Conservation (phyloP, 64 coral and sea anemone genomes). For the Acropora yongei region DNA sequence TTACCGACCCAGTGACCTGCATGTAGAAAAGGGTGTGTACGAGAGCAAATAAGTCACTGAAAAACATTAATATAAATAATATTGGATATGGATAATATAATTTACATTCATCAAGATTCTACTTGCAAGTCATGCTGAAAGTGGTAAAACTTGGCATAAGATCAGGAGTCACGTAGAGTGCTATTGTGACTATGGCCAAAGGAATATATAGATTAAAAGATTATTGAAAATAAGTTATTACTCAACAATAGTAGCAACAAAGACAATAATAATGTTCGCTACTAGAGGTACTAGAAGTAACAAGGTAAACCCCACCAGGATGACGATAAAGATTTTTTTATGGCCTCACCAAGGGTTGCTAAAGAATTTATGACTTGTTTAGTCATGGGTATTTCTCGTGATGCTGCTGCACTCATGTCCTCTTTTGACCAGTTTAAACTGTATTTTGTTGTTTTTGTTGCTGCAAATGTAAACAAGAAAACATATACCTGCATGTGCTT, state of each 20-base stretch:
- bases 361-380: conserved; percentile 29
- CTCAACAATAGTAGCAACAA: neutral
- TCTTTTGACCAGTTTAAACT: conserved; percentile 31
- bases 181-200: too few relatives aligned
- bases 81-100: neutral
- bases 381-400: conserved; percentile 31
- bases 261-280: too few relatives aligned
- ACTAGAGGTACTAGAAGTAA: neutral
- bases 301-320: neutral
- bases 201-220: neutral
- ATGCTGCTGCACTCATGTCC: conserved; percentile 10
- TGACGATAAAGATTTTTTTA: neutral
- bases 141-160: neutral
- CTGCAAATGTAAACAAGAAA: too few relatives aligned
- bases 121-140: neutral
- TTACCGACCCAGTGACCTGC: neutral
- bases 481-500: too few relatives aligned
- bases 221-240: neutral
- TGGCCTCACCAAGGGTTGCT: neutral
- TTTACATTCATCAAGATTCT: neutral
- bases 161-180: neutral
- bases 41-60: neutral
- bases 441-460: neutral
- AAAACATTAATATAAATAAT: neutral
- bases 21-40: neutral